A percentile compares a stretch with the other conserved stretches of the same genome.
phyloP scores from a whole-genome alignment of 2,797 vertebrate species.

The Vespertilio murinus region DNA sequence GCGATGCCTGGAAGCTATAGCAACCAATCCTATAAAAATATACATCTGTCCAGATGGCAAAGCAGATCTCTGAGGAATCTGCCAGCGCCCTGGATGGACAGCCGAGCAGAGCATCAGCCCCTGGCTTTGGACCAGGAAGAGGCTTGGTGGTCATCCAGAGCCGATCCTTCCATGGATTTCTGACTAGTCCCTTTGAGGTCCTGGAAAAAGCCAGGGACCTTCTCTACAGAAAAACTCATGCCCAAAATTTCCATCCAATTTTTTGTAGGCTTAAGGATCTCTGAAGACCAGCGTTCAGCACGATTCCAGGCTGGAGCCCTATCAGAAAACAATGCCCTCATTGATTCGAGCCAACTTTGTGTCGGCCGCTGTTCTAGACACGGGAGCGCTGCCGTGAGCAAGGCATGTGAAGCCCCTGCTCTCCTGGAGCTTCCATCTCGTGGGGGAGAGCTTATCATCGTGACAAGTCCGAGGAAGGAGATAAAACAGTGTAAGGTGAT shows the following conservation, averaged over 20 bases:
- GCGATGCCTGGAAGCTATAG: background rate
- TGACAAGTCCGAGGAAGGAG: background rate
- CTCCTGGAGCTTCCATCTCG: no score
- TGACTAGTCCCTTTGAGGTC: background rate
- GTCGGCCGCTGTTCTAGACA: background rate
- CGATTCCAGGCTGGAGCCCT: background rate
- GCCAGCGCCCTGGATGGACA: background rate
- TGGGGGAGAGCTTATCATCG: background rate
- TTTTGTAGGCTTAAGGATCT: background rate
- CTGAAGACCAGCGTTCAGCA: background rate
- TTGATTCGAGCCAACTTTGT: background rate
- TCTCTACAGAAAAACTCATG: background rate
- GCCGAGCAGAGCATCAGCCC: background rate
- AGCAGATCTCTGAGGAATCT: background rate
- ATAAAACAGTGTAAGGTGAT: background rate
- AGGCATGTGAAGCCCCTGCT: rapidly evolving
- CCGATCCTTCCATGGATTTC: background rate
- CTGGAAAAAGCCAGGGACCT: background rate
- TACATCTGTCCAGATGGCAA: background rate
- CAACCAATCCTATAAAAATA: constrained; percentile 31
- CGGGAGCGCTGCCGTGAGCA: rapidly evolving
- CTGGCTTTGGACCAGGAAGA: background rate
- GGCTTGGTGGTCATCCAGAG: background rate
- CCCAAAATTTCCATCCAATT: background rate
- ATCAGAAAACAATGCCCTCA: background rate